Base-by-base conservation (phyloP, 2,888 invertebrate species). In the Phasia obesa region DNA sequence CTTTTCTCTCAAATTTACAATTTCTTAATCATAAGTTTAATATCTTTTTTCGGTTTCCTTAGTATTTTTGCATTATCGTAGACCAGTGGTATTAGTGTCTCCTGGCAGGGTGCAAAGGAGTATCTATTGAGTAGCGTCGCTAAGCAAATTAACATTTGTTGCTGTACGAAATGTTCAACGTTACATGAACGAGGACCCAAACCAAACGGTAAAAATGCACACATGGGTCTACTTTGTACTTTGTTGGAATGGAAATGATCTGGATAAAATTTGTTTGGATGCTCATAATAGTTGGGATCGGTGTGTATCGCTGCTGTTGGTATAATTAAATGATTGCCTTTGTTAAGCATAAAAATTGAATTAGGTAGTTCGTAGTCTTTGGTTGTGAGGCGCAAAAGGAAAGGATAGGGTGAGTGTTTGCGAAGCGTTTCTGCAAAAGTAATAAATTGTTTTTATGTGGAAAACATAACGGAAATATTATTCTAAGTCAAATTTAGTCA, bases 211-310 rank as follows among this genome's bases (percentile, higher is more conserved):
- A 91, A 44, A 78, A 87, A 91, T 0, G 90, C 84, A 82, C 88
- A 87, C 3, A 86, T 67, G 21, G 93, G 93, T 62, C 93, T 88
- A 35, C 90, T 91, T 0, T 91, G 89, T 81, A 92, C 93, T 57
- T 92, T 93, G 84, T 92, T 92, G 15, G 92, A 89, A 3, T 90
- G 89, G 87, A 94, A 94, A 85, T 94, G 91, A 31, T 94, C 93
- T 0, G 94, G 94, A 83, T 93, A 92, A 75, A 94, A 94, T 51
- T 91, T 92, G 7, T 93, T 90, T 0, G 95, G 95, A n/a, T 94
- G 91, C 0, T 88, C 87, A 84, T 91, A 92, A 49, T 91, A 89
- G 2, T 87, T 69, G 2, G 89, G 88, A 87, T 94, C 94, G 87
- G 92, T 92, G 82, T 94, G 94, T 84, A 94, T 93, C 0, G 93